These are phyloP conservation scores for Cepaea hortensis DNA, from an alignment of 2,888 invertebrate genomes.

Conservation along the genomic window DNA sequence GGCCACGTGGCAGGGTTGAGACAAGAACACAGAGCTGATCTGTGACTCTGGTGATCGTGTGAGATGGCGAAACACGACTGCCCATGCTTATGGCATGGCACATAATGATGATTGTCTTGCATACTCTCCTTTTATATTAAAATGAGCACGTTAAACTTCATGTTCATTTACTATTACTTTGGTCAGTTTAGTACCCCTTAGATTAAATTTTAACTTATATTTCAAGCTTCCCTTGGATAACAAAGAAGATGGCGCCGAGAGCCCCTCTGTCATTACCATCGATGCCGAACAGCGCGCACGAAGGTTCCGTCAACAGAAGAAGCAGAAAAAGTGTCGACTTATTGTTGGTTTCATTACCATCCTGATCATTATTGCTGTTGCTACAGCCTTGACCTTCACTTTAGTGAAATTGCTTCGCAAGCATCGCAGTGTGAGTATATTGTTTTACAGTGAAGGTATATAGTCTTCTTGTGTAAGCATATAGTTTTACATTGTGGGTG, in stretches of 20 bases:
- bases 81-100: too few relatives aligned
- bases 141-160: too few relatives aligned
- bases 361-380: conserved; percentile 32
- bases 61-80: too few relatives aligned
- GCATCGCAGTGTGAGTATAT: conserved; percentile 40
- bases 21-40: too few relatives aligned
- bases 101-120: too few relatives aligned
- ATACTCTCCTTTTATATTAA: too few relatives aligned
- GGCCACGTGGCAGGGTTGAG: too few relatives aligned
- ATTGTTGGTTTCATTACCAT: conserved; percentile 23
- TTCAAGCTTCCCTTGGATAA: conserved; percentile 23
- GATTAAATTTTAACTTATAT: background rate
- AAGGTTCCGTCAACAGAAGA: background rate
- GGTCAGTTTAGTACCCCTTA: background rate
- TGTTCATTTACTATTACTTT: too few relatives aligned
- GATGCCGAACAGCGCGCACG: conserved; percentile 22
- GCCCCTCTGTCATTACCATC: conserved; percentile 31
- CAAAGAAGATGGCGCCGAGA: conserved; percentile 31
- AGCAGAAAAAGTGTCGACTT: background rate
- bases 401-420: conserved; percentile 37
- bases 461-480: too few relatives aligned
- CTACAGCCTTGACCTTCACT: conserved; percentile 42
- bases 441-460: background rate
- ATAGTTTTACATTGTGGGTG: too few relatives aligned
- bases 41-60: too few relatives aligned